Base-by-base conservation (phyloP, 1,140 invertebrate species). In the Portunus trituberculatus region DNA sequence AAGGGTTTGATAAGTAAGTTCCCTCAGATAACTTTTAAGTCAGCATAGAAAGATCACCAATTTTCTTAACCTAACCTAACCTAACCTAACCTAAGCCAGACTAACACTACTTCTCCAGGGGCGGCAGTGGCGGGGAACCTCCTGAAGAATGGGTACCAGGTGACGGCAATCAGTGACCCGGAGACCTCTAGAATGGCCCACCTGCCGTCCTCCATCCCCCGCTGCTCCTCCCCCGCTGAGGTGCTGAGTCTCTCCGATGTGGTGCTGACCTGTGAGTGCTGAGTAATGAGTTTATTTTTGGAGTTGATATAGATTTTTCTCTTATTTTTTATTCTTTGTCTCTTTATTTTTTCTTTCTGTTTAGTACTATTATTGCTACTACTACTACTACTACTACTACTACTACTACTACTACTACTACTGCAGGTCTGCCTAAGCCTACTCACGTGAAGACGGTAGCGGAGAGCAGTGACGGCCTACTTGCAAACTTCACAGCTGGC, bases 61-160 rank as follows among this genome's bases (percentile, higher is more conserved):
- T 39, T 39, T 39, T 39, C 39, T 39, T 39, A n/a, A n/a, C n/a
- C n/a, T n/a, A n/a, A n/a, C n/a, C n/a, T n/a, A n/a, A 39, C 39
- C 39, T 39, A 39, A 39, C 39, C 39, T 39, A 39, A 39, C 39
- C 39, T 39, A 39, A 39, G 39, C 39, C 39, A 39, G 6, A 6
- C 39, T 2, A 39, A 39, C 39, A 39, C 39, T 6, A 39, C 39
- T 39, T 39, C 6, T 39, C 39, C 86, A 96, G 96, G 96, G 7
- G 92, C 95, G 29, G 96, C 96, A 46, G 94, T 96, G n/a, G 46
- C 84, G 0, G 89, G 94, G 59, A 96, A 96, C 82, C 91, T 96
- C 0, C 25, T 95, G 20, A 32, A 89, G 39, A 93, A 95, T 48
- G 96, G 96, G 0, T 96, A 91, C 96, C 91, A 48, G 20, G 96